Conservation (phyloP, 2,797 vertebrate genomes). For the Smutsia gigantea region DNA sequence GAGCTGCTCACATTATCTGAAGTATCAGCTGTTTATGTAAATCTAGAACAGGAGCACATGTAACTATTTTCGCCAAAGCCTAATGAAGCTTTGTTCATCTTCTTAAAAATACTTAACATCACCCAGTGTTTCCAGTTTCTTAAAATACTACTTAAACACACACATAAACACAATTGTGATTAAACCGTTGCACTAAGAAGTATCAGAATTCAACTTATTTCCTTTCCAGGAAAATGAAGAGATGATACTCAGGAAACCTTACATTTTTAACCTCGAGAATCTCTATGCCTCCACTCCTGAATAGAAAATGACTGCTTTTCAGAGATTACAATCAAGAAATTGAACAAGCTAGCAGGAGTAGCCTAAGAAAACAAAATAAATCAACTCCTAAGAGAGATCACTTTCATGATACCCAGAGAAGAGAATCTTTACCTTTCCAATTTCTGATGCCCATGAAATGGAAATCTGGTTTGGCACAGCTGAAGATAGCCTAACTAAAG, state of each 20-base stretch:
- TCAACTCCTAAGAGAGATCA: background rate
- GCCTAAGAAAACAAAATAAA: background rate
- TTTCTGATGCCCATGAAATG: constrained; percentile 97
- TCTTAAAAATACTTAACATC: constrained; percentile 25
- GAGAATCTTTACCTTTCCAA: constrained; percentile 92
- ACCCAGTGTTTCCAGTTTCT: constrained; percentile 34
- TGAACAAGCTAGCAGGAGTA: background rate
- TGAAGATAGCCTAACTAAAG: constrained; percentile 94
- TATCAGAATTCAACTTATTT: constrained; percentile 13
- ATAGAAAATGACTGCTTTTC: constrained; percentile 23
- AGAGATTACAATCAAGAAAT: background rate
- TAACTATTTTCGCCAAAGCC: constrained; percentile 25
- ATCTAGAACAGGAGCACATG: constrained; percentile 8
- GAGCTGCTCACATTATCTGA: background rate
- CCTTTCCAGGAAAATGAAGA: constrained; percentile 35
- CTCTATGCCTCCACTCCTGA: background rate
- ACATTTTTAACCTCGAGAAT: constrained; percentile 33
- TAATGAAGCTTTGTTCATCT: background rate
- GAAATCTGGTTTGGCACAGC: constrained; percentile 99
- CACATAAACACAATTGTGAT: background rate
- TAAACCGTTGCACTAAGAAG: constrained; percentile 29
- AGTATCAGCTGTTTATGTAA: background rate
- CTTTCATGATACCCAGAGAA: background rate
- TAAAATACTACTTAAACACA: constrained; percentile 5
- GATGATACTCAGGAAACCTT: constrained; percentile 31